Conservation (phyloP, 2,797 vertebrate species). For the Macrochelys suwanniensis region DNA sequence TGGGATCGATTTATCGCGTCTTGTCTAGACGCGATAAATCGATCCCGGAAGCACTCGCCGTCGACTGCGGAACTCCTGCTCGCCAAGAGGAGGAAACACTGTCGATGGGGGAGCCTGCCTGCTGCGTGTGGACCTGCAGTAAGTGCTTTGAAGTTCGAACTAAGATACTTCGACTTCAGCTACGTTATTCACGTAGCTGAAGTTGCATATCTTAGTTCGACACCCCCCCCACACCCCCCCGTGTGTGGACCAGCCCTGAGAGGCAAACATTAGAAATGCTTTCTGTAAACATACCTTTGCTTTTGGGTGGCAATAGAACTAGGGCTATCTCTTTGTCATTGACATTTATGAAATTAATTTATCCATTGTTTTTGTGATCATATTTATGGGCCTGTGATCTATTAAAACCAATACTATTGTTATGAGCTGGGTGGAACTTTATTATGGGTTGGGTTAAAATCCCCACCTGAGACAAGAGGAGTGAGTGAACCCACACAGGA, state of each 20-base stretch:
- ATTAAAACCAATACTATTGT: background rate
- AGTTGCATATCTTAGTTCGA: too few species aligned
- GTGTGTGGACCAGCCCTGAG: background rate
- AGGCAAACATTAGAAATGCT: background rate
- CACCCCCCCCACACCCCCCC: too few species aligned
- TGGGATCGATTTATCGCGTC: too few species aligned
- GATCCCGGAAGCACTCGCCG: too few species aligned
- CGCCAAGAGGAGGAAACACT: too few species aligned
- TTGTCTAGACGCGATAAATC: too few species aligned
- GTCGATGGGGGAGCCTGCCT: too few species aligned
- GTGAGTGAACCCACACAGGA: background rate
- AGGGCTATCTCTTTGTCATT: background rate
- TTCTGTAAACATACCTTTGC: background rate
- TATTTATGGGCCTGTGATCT: background rate
- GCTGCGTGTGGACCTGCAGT: too few species aligned
- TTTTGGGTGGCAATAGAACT: background rate
- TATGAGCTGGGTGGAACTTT: background rate
- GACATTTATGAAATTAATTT: background rate
- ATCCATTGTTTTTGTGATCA: background rate
- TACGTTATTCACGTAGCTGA: too few species aligned
- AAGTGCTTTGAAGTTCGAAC: too few species aligned
- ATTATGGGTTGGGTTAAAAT: background rate
- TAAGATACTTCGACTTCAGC: too few species aligned
- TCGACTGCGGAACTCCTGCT: too few species aligned
- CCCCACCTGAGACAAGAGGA: background rate